Conservation (phyloP, 2,797 vertebrate species). For the Hylomyscus alleni region DNA sequence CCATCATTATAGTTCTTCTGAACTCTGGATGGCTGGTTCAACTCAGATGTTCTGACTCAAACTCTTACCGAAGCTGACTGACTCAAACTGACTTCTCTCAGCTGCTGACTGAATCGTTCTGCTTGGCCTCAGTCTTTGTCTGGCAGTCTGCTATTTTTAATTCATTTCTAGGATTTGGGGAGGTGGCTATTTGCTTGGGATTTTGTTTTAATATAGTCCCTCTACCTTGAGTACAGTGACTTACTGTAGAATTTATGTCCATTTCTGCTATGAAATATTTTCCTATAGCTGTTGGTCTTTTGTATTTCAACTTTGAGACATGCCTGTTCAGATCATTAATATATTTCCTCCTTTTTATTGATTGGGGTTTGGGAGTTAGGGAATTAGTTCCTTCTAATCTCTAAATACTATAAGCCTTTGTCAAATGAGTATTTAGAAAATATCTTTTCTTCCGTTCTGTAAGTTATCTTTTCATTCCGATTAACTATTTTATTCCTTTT, state of each 20-base stretch:
- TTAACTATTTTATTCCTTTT: not conserved
- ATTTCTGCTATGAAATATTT: not conserved
- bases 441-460: not conserved
- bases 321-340: not conserved
- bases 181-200: not conserved
- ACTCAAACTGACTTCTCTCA: not conserved
- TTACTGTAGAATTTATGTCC: not conserved
- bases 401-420: not conserved
- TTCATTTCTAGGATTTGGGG: not conserved
- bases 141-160: not conserved
- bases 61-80: not conserved
- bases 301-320: not conserved
- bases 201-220: not conserved
- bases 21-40: not conserved
- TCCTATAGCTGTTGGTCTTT: not conserved
- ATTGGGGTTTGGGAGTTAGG: too few relatives aligned
- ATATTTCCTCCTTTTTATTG: not conserved
- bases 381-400: not conserved
- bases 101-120: not conserved
- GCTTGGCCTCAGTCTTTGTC: not conserved
- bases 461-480: not conserved
- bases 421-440: not conserved
- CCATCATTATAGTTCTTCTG: not conserved
- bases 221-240: not conserved
- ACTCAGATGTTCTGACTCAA: not conserved